These are phyloP conservation scores for Rotaria macrura DNA, from an alignment of 2,888 invertebrate species.

Conservation along the genomic window DNA sequence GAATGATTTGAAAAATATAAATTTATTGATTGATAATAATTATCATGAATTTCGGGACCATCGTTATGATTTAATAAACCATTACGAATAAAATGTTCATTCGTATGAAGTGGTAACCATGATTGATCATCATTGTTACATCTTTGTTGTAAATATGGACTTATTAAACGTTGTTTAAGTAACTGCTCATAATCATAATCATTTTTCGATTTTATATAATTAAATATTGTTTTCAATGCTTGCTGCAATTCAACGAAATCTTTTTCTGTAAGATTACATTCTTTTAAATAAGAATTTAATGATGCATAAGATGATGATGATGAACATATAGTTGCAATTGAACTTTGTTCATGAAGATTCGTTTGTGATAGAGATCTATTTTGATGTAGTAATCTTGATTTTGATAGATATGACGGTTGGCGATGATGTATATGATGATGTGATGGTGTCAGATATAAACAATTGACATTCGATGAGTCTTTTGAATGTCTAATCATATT, in stretches of 20 bases:
- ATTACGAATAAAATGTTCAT: conserved; percentile 17
- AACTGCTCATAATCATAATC: neutral
- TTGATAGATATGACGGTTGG: neutral
- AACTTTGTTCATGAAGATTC: neutral
- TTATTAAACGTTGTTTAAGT: neutral
- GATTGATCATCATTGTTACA: neutral
- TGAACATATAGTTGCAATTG: neutral
- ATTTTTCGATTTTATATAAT: neutral
- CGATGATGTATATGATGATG: neutral
- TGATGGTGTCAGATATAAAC: neutral
- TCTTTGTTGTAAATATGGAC: neutral
- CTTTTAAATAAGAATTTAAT: neutral
- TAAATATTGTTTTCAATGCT: neutral
- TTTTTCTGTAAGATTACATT: neutral
- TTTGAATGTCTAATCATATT: neutral
- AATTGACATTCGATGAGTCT: neutral
- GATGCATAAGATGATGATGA: neutral
- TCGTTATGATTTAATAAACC: conserved; percentile 21
- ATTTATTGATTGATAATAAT: neutral
- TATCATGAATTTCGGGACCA: neutral
- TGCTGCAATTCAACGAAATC: neutral
- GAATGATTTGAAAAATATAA: neutral
- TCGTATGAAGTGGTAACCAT: neutral
- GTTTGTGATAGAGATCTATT: neutral
- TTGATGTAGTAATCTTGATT: neutral